These are phyloP conservation scores for Porphyrio hochstetteri DNA, from an alignment of 2,113 vertebrate species.

Conservation along the genomic window DNA sequence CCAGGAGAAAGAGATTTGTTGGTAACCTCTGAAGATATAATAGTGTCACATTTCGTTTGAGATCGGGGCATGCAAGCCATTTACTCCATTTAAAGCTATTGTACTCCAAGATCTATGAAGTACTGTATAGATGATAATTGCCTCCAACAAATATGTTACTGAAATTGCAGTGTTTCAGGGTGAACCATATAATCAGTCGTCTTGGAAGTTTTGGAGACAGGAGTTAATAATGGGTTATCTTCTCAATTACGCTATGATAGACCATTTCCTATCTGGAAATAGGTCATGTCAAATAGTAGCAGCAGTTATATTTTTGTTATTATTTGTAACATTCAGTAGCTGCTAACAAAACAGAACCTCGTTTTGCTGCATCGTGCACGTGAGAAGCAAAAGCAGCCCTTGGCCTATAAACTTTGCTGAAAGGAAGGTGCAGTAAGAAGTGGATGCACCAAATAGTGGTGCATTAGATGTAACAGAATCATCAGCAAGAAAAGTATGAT, in stretches of 20 bases:
- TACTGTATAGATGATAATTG: slow-evolving; percentile 52
- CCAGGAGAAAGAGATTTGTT: slow-evolving; percentile 30
- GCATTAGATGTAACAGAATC: background rate
- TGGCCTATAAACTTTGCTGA: background rate
- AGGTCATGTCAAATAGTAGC: slow-evolving; percentile 57
- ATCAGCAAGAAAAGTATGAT: background rate
- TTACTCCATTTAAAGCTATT: slow-evolving; percentile 27
- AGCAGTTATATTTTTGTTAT: slow-evolving; percentile 51
- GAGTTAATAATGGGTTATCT: slow-evolving; percentile 68
- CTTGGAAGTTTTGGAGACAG: slow-evolving; percentile 64
- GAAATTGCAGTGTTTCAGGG: slow-evolving; percentile 66
- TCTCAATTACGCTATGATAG: slow-evolving; percentile 47
- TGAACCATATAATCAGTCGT: slow-evolving; percentile 65
- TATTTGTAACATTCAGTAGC: slow-evolving; percentile 51
- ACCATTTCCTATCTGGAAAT: slow-evolving; percentile 68
- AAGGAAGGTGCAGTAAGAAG: background rate
- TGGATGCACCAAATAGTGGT: background rate
- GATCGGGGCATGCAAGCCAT: slow-evolving; percentile 14
- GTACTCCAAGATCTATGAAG: slow-evolving; percentile 43
- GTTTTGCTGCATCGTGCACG: background rate
- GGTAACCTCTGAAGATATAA: slow-evolving; percentile 48
- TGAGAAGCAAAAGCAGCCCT: background rate
- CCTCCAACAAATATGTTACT: slow-evolving; percentile 56
- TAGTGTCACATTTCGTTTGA: slow-evolving; percentile 34
- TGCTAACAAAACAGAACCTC: slow-evolving; percentile 32